A percentile compares a stretch with the other conserved stretches of the same genome.
Conservation (phyloP, 2,888 invertebrate species). For the Amphipoea oculea region DNA sequence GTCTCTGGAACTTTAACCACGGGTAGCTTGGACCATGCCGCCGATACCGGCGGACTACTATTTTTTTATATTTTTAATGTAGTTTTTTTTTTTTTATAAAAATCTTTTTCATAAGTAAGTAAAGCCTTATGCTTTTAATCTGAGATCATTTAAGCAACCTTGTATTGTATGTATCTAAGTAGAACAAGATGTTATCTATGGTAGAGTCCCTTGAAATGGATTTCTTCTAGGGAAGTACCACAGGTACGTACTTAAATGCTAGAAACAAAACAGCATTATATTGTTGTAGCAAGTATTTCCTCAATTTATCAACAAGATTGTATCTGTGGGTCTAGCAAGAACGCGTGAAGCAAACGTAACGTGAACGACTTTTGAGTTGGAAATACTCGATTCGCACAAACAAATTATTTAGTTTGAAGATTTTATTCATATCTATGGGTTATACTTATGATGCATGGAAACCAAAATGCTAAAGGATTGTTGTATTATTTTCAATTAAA, state of each 20-base stretch:
- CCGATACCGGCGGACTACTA: no score
- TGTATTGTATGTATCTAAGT: neutral
- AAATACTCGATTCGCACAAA: neutral
- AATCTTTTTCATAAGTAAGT: neutral
- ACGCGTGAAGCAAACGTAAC: neutral
- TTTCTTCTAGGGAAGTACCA: neutral
- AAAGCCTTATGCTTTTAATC: neutral
- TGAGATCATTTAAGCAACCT: neutral
- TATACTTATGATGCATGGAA: neutral
- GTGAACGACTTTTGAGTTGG: neutral
- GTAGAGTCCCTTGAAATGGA: neutral
- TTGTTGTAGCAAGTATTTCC: neutral
- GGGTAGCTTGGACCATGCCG: no score
- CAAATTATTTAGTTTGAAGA: neutral
- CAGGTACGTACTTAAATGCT: neutral
- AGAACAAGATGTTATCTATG: neutral
- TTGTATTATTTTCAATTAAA: neutral
- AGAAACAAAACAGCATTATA: neutral
- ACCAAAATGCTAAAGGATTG: neutral
- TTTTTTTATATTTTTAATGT: no score
- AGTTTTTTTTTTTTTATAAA: no score
- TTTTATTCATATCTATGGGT: neutral
- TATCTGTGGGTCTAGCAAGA: no score
- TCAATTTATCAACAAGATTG: constrained; percentile 3
- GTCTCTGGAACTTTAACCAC: no score